phyloP scores from a whole-genome alignment of 64 coral and sea anemone species.

The Montipora capricornis region DNA sequence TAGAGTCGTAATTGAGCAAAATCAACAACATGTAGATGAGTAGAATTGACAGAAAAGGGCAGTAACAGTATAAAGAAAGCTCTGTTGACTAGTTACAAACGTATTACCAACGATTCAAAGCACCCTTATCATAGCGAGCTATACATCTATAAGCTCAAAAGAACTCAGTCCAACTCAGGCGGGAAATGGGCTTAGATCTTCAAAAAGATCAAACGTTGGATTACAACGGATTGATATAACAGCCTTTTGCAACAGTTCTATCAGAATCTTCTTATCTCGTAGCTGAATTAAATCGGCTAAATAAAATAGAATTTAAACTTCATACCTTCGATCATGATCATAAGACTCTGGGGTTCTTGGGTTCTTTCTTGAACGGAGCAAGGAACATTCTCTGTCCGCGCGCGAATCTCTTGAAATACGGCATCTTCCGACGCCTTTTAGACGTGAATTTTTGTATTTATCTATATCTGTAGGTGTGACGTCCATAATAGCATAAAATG shows the following conservation, averaged over 20 bases:
- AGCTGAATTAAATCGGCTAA: neutral
- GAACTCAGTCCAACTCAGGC: neutral
- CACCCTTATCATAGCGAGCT: no score
- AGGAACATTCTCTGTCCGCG: slow-evolving; percentile 7
- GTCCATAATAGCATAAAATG: neutral
- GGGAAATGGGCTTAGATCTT: neutral
- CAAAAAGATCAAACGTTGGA: neutral
- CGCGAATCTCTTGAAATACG: slow-evolving; percentile 14
- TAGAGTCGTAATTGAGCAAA: no score
- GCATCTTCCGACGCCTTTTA: neutral
- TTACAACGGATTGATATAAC: neutral
- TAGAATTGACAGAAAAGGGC: no score
- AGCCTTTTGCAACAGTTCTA: neutral
- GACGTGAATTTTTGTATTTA: slow-evolving; percentile 9
- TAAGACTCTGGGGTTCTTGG: neutral
- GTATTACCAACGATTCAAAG: no score
- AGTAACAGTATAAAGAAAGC: no score
- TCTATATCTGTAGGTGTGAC: neutral
- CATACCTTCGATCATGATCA: neutral
- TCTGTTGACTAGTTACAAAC: no score
- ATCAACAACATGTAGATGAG: no score
- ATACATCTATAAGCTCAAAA: no score
- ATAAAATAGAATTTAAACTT: neutral
- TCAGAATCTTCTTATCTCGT: neutral
- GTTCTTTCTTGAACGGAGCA: neutral